Evolutionary conservation across 92 coral and sea anemone species (phyloP).

Genomic region (Desmophyllum pertusum): DNA sequence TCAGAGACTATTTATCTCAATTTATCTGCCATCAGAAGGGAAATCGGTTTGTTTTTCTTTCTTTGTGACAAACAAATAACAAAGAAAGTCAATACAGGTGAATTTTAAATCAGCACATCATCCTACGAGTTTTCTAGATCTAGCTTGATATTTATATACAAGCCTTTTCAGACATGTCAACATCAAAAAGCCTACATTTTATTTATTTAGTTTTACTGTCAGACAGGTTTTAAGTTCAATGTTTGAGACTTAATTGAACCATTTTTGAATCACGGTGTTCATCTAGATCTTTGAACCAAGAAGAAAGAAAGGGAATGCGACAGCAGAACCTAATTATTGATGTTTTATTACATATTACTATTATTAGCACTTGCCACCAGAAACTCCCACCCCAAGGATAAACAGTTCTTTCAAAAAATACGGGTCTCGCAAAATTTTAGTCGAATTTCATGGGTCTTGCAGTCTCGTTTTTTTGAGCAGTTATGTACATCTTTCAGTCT

Average conservation of each 20-base stretch:
- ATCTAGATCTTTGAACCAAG: no score
- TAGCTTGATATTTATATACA: background rate
- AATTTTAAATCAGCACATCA: background rate
- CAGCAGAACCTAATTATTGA: background rate
- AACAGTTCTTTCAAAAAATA: no score
- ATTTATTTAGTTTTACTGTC: background rate
- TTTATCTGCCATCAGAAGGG: background rate
- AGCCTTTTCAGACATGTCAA: background rate
- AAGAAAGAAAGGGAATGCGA: background rate
- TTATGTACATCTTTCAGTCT: no score
- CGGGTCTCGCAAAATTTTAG: no score
- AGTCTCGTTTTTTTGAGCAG: no score
- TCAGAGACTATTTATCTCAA: background rate
- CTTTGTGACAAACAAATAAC: background rate
- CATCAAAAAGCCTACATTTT: background rate
- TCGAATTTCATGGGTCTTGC: no score
- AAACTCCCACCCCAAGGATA: background rate
- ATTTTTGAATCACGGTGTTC: background rate
- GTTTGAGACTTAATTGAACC: no score
- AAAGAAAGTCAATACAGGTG: background rate
- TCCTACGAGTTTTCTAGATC: background rate
- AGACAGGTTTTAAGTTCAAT: background rate
- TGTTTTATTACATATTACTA: background rate
- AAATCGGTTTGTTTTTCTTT: conserved; percentile 5
- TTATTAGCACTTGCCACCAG: background rate